Evolutionary conservation across 2,797 vertebrate genomes (phyloP).

Genomic region (Amazonetta brasiliensis): DNA sequence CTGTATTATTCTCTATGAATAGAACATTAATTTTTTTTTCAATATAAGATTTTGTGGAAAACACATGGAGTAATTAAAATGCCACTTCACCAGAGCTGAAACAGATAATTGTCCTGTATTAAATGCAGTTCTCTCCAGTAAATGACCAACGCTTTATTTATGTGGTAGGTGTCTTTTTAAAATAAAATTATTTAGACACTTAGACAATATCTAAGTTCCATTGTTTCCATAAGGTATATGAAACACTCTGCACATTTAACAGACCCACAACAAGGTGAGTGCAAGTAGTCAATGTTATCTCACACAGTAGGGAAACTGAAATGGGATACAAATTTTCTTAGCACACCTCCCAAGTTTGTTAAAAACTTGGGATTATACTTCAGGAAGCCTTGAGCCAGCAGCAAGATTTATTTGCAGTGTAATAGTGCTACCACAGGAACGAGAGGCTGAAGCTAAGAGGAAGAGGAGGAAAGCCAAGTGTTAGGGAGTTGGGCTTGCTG

Average conservation of each 20-base stretch:
- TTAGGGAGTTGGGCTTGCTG: neutral
- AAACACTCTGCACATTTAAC: neutral
- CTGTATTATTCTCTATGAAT: neutral
- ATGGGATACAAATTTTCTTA: neutral
- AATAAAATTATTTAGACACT: neutral
- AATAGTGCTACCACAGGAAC: neutral
- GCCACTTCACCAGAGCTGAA: neutral
- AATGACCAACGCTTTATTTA: neutral
- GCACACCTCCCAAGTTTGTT: neutral
- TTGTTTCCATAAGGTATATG: neutral
- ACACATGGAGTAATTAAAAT: neutral
- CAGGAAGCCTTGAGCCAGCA: neutral
- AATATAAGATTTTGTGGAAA: neutral
- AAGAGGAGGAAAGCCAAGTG: neutral
- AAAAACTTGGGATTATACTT: neutral
- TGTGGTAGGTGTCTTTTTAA: rapidly evolving
- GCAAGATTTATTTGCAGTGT: rapidly evolving
- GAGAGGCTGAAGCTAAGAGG: neutral
- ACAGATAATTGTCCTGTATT: neutral
- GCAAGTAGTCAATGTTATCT: neutral
- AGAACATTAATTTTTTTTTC: neutral
- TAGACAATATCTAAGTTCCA: neutral
- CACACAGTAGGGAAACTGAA: neutral
- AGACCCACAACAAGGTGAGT: neutral
- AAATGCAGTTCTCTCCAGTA: neutral